Percentiles rank a stretch among this genome's conserved stretches.
Conservation (phyloP, 2,797 vertebrate species). For the Cossypha niveicapilla region DNA sequence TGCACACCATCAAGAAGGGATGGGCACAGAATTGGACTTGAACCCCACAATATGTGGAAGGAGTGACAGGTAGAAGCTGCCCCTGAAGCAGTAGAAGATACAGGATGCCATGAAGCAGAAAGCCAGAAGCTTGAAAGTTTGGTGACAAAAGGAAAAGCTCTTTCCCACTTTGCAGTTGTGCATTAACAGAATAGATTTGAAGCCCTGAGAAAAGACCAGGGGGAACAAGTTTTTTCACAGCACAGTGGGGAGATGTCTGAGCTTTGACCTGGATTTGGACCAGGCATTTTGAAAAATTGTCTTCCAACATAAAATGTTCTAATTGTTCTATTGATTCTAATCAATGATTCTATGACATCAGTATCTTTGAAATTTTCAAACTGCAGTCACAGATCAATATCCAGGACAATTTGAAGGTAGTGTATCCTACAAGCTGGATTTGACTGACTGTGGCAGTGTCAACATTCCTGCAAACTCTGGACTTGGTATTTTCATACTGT, state of each 20-base stretch:
- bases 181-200: neutral
- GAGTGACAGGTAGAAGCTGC: neutral
- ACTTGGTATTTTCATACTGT: neutral
- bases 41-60: neutral
- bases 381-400: neutral
- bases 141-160: neutral
- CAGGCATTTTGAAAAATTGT: neutral
- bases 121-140: neutral
- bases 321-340: neutral
- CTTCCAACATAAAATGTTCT: neutral
- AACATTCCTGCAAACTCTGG: neutral
- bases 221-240: neutral
- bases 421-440: neutral
- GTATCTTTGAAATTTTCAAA: neutral
- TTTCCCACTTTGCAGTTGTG: neutral
- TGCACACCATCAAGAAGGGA: neutral
- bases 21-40: accelerated
- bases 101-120: neutral
- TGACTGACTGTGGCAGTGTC: neutral
- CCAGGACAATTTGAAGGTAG: neutral
- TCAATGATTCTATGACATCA: neutral
- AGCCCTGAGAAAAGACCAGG: neutral
- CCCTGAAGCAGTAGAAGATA: neutral
- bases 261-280: neutral
- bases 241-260: neutral